Evolutionary conservation across 2,888 invertebrate genomes (phyloP).

Genomic region (Nemotelus pantherinus): DNA sequence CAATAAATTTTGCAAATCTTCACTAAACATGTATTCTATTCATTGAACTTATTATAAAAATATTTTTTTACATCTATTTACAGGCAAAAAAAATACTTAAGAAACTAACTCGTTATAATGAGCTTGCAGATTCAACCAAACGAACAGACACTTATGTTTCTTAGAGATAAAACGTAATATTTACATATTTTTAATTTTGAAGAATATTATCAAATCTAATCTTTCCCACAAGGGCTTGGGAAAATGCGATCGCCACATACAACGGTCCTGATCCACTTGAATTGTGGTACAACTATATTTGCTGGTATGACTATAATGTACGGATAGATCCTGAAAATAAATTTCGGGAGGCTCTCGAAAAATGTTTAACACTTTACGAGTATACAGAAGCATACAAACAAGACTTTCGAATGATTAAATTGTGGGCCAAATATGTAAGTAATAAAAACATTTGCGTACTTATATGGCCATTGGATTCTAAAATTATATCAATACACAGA

Average conservation of each 20-base stretch:
- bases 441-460: conserved; percentile 5
- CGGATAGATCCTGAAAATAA: conserved; percentile 85
- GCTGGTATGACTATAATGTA: conserved; percentile 89
- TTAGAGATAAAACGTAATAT: conserved; percentile 61
- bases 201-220: neutral
- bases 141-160: conserved; percentile 58
- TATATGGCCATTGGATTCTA: neutral
- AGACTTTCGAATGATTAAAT: conserved; percentile 84
- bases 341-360: conserved; percentile 85
- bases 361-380: conserved; percentile 85
- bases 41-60: too few species aligned
- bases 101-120: conserved; percentile 9
- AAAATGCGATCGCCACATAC: conserved; percentile 82
- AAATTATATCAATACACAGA: conserved; percentile 65
- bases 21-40: too few species aligned
- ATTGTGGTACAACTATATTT: conserved; percentile 89
- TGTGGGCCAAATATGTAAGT: conserved; percentile 94
- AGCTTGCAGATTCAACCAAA: conserved; percentile 22
- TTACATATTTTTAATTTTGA: neutral
- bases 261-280: conserved; percentile 89
- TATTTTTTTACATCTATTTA: too few species aligned
- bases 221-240: conserved; percentile 74
- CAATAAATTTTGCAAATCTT: too few species aligned
- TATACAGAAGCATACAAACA: conserved; percentile 83
- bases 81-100: too few species aligned